Evolutionary conservation across 2,113 vertebrate genomes (phyloP), one percentile per base, ranked within the genome.

Genomic region (Atrichornis clamosus): DNA sequence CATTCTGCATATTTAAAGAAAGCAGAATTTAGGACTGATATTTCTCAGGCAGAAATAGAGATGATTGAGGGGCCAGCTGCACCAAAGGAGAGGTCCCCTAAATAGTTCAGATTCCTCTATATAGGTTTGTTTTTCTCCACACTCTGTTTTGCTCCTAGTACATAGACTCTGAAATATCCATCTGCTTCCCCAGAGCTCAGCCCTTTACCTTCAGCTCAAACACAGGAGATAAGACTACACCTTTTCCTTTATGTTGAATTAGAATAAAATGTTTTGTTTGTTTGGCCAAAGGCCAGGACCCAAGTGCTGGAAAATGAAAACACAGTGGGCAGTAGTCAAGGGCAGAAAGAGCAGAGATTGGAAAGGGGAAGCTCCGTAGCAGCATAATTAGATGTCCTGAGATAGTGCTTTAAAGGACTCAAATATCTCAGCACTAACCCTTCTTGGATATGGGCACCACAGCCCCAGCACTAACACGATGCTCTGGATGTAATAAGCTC

Each of bases 101-200:
- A 87, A 64, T 6, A 59, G 52, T 21, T 84, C 58, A 42, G 23
- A 46, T 46, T 91, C 30, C 37, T 65, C 67, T 56, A 5, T 3
- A n/a, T 4, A 32, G n/a, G 10, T 16, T 64, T 88, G 32, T 26
- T 91, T 91, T 74, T 28, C 42, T 73, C 23, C 37, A 62, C 2
- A 1, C 9, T 64, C 23, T 59, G n/a, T 82, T 89, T 84, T 68
- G 19, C 24, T 77, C 20, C 22, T n/a, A 23, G 26, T 23, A 39
- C 32, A 59, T 19, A 85, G 63, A 55, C 35, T 58, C 59, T 33
- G 19, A 89, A 90, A 81, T 17, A 77, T 7, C 23, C 47, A 55
- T 2, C 52, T 86, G 16, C 67, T 88, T 93, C 70, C 87, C 70
- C 72, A 73, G 79, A 79, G 82, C 67, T 70, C 82, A 93, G 86